These are phyloP conservation scores for Bucco capensis DNA, from an alignment of 2,113 vertebrate genomes.

Conservation along the genomic window DNA sequence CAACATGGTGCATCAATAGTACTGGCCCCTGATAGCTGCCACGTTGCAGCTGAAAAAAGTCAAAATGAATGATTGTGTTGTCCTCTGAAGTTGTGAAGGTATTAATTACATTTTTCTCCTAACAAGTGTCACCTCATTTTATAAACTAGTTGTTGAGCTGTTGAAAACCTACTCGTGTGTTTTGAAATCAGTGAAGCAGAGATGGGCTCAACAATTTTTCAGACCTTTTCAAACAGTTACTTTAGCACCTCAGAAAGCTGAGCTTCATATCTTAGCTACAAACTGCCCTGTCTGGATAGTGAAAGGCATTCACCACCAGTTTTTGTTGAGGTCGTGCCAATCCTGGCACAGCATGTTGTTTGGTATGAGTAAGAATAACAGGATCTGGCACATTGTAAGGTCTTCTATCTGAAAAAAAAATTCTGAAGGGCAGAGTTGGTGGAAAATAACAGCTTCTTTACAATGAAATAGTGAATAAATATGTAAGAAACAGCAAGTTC, in stretches of 20 bases:
- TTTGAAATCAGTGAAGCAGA: background rate
- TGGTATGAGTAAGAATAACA: background rate
- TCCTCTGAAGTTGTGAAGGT: background rate
- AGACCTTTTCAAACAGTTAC: background rate
- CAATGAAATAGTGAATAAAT: background rate
- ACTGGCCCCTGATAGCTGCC: background rate
- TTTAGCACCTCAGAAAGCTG: background rate
- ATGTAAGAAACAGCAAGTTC: background rate
- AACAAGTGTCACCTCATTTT: background rate
- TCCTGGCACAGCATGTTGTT: background rate
- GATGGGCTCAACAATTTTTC: background rate
- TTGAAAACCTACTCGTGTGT: background rate
- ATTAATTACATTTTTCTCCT: background rate
- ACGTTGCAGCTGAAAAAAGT: background rate
- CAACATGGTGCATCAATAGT: background rate
- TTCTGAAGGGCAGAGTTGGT: accelerated
- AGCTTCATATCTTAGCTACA: background rate
- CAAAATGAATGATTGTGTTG: background rate
- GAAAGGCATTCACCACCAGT: accelerated
- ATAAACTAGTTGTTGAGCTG: background rate
- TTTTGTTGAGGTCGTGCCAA: background rate
- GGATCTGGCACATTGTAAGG: background rate
- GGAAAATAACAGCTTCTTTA: background rate
- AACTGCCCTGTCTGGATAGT: background rate
- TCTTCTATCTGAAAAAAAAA: background rate